A percentile compares a stretch with the other conserved stretches of the same genome.
Evolutionary conservation across 2,113 vertebrate species (phyloP).

Genomic region (Neolamprologus longior): DNA sequence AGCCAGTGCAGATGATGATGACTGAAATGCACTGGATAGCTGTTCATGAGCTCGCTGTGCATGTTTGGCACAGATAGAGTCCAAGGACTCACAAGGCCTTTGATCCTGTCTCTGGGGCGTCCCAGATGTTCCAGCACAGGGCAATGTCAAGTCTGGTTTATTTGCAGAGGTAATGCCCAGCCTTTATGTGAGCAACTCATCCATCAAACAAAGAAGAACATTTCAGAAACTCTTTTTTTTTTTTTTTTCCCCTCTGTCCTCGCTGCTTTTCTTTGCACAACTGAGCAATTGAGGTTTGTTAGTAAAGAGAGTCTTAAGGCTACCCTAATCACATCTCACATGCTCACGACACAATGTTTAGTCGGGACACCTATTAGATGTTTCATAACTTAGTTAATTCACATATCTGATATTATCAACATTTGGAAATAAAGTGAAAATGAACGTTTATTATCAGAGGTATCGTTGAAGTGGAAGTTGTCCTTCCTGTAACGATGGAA

Average conservation of each 20-base stretch:
- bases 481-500: background rate
- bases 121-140: conserved; percentile 57
- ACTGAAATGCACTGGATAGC: conserved; percentile 22
- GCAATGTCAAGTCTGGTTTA: conserved; percentile 60
- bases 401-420: background rate
- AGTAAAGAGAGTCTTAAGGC: conserved; percentile 24
- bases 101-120: conserved; percentile 54
- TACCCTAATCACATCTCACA: conserved; percentile 20
- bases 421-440: conserved; percentile 14
- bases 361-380: background rate
- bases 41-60: conserved; percentile 9
- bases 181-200: conserved; percentile 50
- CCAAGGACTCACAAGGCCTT: conserved; percentile 46
- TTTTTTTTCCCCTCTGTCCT: background rate
- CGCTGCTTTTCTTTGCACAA: conserved; percentile 12
- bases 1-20: conserved; percentile 26
- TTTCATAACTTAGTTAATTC: background rate
- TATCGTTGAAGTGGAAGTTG: background rate
- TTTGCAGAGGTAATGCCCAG: conserved; percentile 55
- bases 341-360: background rate
- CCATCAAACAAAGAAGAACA: conserved; percentile 47
- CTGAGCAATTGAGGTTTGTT: conserved; percentile 44
- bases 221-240: conserved; percentile 3
- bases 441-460: background rate
- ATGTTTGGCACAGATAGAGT: conserved; percentile 51